These are phyloP conservation scores for Pyxicephalus adspersus DNA, from an alignment of 2,113 vertebrate species.

Conservation along the genomic window DNA sequence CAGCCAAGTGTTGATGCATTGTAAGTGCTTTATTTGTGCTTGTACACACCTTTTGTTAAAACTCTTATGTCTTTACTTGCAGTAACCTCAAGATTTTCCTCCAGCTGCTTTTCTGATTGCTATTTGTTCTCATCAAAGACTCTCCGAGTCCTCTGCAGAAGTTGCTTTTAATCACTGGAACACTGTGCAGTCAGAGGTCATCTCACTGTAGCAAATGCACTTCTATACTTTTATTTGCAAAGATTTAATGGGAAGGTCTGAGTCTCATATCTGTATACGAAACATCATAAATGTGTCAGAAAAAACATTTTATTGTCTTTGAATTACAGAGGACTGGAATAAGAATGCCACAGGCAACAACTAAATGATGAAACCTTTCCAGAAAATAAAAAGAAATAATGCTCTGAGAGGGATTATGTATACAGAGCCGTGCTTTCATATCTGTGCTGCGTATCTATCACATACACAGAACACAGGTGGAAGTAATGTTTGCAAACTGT, in stretches of 20 bases:
- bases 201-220: constrained; percentile 4
- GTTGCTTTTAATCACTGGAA: constrained; percentile 33
- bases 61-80: constrained; percentile 16
- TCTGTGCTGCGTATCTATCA: too few relatives aligned
- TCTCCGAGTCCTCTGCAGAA: constrained; percentile 1
- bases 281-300: constrained; percentile 27
- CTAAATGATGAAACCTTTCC: constrained; percentile 31
- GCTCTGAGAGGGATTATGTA: background rate
- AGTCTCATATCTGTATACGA: constrained; percentile 27
- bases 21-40: constrained; percentile 21
- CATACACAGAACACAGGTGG: too few relatives aligned
- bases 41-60: constrained; percentile 20
- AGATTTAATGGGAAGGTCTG: background rate
- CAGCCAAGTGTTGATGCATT: constrained; percentile 10
- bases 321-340: constrained; percentile 19
- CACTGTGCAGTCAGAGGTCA: constrained; percentile 19
- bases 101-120: constrained; percentile 50
- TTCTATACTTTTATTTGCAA: constrained; percentile 15
- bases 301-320: constrained; percentile 41
- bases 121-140: constrained; percentile 41
- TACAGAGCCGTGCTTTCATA: background rate
- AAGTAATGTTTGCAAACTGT: too few relatives aligned
- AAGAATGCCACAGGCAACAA: constrained; percentile 23
- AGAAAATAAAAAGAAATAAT: constrained; percentile 34
- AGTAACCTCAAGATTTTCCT: constrained; percentile 36